Conservation (phyloP, 2,888 invertebrate species). For the Campaea margaritaria region DNA sequence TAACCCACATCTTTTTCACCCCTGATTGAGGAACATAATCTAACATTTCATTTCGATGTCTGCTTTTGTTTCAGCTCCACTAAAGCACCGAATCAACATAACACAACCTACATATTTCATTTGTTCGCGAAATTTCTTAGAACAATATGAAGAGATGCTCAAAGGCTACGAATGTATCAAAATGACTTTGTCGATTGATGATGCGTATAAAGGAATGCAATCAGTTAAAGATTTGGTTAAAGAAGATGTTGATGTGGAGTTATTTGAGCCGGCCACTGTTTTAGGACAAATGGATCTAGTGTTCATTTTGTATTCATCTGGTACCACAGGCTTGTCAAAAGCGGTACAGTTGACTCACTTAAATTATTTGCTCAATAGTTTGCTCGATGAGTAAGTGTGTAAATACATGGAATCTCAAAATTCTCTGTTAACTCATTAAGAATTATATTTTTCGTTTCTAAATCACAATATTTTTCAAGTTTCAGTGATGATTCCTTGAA, state of each 20-base stretch:
- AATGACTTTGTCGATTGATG: conserved; percentile 58
- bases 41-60: conserved; percentile 14
- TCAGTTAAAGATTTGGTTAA: conserved; percentile 54
- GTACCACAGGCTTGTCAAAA: conserved; percentile 89
- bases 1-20: conserved; percentile 29
- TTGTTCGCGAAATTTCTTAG: conserved; percentile 82
- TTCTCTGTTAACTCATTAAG: no score
- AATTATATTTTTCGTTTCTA: no score
- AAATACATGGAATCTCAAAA: no score
- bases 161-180: conserved; percentile 58
- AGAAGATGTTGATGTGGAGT: conserved; percentile 53
- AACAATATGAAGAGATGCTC: conserved; percentile 63
- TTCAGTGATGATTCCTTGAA: conserved; percentile 57
- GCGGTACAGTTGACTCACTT: conserved; percentile 87
- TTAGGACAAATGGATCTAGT: conserved; percentile 67
- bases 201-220: conserved; percentile 44
- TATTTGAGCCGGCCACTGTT: conserved; percentile 75
- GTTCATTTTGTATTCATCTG: conserved; percentile 87
- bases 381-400: conserved; percentile 62
- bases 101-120: conserved; percentile 88
- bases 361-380: conserved; percentile 77
- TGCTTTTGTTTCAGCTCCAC: conserved; percentile 78
- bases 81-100: conserved; percentile 87
- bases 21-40: conserved; percentile 14
- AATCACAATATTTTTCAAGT: conserved; percentile 44